Base-by-base conservation (phyloP, 1,140 invertebrate genomes). In the Drosophila nigromelanica region DNA sequence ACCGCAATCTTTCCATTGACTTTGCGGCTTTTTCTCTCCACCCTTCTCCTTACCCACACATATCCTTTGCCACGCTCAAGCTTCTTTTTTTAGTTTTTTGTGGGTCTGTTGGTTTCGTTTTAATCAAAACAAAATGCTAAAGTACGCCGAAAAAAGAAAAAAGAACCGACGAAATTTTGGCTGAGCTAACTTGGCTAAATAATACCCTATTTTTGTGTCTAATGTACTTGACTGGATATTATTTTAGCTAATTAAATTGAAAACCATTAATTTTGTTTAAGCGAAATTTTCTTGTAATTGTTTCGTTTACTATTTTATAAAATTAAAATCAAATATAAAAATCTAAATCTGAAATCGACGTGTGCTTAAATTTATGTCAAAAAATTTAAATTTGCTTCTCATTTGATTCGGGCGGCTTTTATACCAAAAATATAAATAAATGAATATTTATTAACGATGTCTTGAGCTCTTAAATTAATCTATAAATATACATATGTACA, bases 51-150 rank as follows among this genome's bases (percentile, higher is more conserved):
- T 4, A 15, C n/a, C 37, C 12, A 7, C 5, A 7, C 21, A 6
- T 4, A 39, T 50, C 1, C 48, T 8, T 51, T 40, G 40, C 40
- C n/a, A 18, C 14, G 33, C 30, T 35, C 12, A 33, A 42, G 45
- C 66, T 51, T 68, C 51, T 58, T 37, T 54, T 54, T 56, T 69
- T 24, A 15, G 21, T 62, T 37, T 64, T 74, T 72, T 61, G 60
- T 58, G 59, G 45, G 52, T 52, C 55, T 68, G 55, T 27, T 27
- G 70, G 70, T 42, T 86, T 45, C 68, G 21, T 85, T 86, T 87
- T 86, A 86, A 86, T 86, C 78, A 86, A 86, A 86, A 86, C 81
- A 85, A 86, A 86, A 86, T 86, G 73, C 73, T 63, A 86, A 77
- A 59, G 63, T 40, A 54, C 62, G 14, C 51, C 58, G 62, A 67